A percentile compares a stretch with the other conserved stretches of the same genome.
These are phyloP conservation scores for Drosophila phalerata DNA, from an alignment of 2,888 invertebrate species.

Conservation along the genomic window DNA sequence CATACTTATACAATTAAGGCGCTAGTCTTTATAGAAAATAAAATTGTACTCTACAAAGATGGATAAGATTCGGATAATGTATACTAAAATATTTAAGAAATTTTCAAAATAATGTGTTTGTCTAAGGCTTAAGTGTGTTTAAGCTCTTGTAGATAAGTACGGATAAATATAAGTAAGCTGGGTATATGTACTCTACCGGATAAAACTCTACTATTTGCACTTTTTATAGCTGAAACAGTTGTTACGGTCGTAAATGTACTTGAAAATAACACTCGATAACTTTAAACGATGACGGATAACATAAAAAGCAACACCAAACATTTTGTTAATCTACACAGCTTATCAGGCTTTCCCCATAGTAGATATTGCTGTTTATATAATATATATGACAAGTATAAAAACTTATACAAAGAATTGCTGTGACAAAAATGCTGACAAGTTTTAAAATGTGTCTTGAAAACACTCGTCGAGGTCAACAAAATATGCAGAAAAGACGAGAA, in stretches of 20 bases:
- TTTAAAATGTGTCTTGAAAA: constrained; percentile 1
- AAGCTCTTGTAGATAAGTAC: neutral
- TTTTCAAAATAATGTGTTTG: neutral
- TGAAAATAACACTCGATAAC: constrained; percentile 6
- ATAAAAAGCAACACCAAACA: constrained; percentile 1
- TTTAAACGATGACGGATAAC: constrained; percentile 15
- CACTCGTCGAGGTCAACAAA: constrained; percentile 37
- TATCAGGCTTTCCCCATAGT: constrained; percentile 9
- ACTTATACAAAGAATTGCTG: constrained; percentile 3
- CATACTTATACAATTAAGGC: too few relatives aligned
- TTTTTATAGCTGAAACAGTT: neutral
- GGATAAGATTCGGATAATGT: too few relatives aligned
- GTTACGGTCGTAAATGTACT: neutral
- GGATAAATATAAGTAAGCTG: neutral
- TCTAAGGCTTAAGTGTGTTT: neutral
- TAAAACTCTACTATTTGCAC: neutral
- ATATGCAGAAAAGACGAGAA: constrained; percentile 43
- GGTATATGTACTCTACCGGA: neutral
- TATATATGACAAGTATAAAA: constrained; percentile 2
- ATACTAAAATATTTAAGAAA: too few relatives aligned
- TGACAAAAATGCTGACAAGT: constrained; percentile 15
- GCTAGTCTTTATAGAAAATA: too few relatives aligned
- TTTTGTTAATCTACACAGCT: constrained; percentile 8
- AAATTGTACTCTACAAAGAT: too few relatives aligned
- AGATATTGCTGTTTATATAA: constrained; percentile 7